Percentiles rank a stretch among this genome's conserved stretches.
These are phyloP conservation scores for Arrhopalites spinosus DNA, from an alignment of 2,888 invertebrate species.

Conservation along the genomic window DNA sequence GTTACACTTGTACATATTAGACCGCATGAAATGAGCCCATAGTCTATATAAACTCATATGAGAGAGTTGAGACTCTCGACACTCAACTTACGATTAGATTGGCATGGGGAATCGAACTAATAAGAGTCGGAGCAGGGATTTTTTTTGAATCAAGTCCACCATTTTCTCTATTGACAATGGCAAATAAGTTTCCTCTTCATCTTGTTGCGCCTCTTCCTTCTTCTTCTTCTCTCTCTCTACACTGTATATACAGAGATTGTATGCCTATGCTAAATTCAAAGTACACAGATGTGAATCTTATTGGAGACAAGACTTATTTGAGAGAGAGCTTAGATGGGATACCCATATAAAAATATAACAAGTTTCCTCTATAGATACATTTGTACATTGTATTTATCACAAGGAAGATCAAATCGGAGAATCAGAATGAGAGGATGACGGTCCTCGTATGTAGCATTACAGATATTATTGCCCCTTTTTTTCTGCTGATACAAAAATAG, in stretches of 20 bases:
- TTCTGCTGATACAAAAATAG: too few species aligned
- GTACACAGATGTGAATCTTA: background rate
- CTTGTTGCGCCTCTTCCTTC: background rate
- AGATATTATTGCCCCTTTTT: too few species aligned
- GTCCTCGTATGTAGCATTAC: too few species aligned
- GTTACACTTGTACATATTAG: background rate
- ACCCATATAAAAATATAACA: background rate
- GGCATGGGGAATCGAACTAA: conserved; percentile 5
- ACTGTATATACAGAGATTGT: background rate
- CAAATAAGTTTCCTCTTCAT: conserved; percentile 7
- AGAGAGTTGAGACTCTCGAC: too few species aligned
- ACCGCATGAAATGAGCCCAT: background rate
- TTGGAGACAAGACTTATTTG: background rate
- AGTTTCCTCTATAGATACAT: background rate
- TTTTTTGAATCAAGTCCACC: conserved; percentile 13
- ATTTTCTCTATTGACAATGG: conserved; percentile 13
- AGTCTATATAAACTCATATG: background rate
- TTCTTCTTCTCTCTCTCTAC: background rate
- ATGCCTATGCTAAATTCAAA: background rate
- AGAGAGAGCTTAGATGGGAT: background rate
- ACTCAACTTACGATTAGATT: background rate
- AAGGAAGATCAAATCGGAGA: background rate
- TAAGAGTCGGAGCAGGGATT: conserved; percentile 1
- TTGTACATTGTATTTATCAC: background rate
- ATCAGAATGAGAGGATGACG: too few species aligned